Evolutionary conservation across 2,797 vertebrate genomes (phyloP).

Genomic region (Aulostomus chinensis): DNA sequence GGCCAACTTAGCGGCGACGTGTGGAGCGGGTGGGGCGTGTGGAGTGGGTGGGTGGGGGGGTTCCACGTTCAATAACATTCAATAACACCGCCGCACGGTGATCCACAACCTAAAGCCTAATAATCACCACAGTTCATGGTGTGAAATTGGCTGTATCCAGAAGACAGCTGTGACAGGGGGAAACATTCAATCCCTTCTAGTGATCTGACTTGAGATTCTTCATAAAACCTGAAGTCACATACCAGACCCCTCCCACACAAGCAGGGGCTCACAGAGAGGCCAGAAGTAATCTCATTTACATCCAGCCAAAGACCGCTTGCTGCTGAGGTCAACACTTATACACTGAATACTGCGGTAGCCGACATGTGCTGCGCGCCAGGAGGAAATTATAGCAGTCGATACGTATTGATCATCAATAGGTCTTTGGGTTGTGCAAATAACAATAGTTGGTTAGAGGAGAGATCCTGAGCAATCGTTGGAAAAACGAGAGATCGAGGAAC

Average conservation of each 20-base stretch:
- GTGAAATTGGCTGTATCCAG: constrained; percentile 46
- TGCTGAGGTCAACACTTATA: constrained; percentile 54
- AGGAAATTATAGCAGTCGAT: constrained; percentile 55
- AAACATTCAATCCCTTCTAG: constrained; percentile 31
- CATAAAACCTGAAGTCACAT: constrained; percentile 35
- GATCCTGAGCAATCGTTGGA: too few relatives aligned
- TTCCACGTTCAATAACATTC: constrained; percentile 16
- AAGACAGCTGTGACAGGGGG: constrained; percentile 34
- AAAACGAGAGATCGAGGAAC: too few relatives aligned
- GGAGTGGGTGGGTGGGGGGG: constrained; percentile 31
- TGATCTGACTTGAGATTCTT: constrained; percentile 49
- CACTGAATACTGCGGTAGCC: constrained; percentile 38
- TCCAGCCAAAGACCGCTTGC: constrained; percentile 33
- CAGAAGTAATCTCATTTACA: constrained; percentile 41
- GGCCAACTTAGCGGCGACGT: constrained; percentile 41
- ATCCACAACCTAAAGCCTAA: constrained; percentile 54
- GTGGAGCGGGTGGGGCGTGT: constrained; percentile 34
- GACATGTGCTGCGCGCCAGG: constrained; percentile 30
- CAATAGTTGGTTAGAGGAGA: constrained; percentile 1
- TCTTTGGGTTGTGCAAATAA: constrained; percentile 27
- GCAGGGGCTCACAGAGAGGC: constrained; percentile 12
- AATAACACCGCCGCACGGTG: constrained; percentile 38
- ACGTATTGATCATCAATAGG: constrained; percentile 45
- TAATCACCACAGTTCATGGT: constrained; percentile 34
- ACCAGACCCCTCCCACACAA: constrained; percentile 45